Percentiles rank a stretch among this genome's conserved stretches.
These are phyloP conservation scores for Florisuga fusca DNA, from an alignment of 2,797 vertebrate species.

Conservation along the genomic window DNA sequence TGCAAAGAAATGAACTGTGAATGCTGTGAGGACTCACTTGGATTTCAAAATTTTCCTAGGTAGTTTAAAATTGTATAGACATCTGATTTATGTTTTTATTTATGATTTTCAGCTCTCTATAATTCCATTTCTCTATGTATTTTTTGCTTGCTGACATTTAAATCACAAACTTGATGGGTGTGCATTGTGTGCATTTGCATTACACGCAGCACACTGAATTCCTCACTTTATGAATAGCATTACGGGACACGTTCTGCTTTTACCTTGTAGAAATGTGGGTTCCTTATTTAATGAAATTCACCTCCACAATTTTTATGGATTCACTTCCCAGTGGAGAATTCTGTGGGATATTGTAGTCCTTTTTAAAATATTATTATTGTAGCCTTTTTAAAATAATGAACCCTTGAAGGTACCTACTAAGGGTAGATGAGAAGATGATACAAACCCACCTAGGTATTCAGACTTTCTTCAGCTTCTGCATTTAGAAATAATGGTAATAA, in stretches of 20 bases:
- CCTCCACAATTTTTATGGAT: not conserved
- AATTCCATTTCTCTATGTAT: not conserved
- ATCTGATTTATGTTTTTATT: not conserved
- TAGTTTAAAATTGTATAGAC: not conserved
- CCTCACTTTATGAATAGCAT: not conserved
- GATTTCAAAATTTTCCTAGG: not conserved
- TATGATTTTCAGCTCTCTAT: not conserved
- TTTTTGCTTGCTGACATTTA: not conserved
- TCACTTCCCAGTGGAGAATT: not conserved
- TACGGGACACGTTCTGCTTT: not conserved
- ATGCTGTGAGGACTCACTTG: not conserved
- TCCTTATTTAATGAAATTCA: not conserved
- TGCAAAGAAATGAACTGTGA: not conserved
- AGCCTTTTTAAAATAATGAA: not conserved
- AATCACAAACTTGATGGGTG: not conserved
- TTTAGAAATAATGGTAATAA: not conserved
- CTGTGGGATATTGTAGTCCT: not conserved
- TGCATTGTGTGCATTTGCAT: not conserved
- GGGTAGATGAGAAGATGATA: not conserved
- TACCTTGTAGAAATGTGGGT: not conserved
- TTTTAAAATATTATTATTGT: no score
- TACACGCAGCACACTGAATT: not conserved
- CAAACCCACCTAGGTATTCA: not conserved
- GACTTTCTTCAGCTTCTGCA: not conserved
- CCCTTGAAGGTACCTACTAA: not conserved